phyloP scores from a whole-genome alignment of 2,113 vertebrate species.

The Morone saxatilis region DNA sequence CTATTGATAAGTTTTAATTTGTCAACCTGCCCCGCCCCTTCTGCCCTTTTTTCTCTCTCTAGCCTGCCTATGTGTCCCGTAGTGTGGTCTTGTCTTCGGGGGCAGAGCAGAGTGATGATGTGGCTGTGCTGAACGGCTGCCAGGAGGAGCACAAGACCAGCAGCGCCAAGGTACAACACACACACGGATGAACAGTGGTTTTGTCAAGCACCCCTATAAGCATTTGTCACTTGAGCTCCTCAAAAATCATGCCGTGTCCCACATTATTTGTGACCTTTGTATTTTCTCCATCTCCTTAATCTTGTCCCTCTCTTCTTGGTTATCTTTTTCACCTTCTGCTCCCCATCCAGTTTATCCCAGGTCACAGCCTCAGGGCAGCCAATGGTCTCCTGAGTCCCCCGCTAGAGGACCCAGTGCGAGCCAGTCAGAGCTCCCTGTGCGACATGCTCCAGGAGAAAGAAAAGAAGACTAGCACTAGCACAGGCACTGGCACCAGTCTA shows the following conservation, averaged over 20 bases:
- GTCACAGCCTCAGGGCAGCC: slow-evolving; percentile 86
- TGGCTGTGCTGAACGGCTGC: slow-evolving; percentile 89
- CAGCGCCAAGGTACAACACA: slow-evolving; percentile 86
- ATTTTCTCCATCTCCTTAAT: background rate
- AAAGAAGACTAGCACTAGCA: slow-evolving; percentile 79
- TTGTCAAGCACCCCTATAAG: slow-evolving; percentile 19
- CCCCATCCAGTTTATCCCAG: slow-evolving; percentile 69
- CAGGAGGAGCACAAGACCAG: slow-evolving; percentile 90
- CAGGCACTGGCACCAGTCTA: slow-evolving; percentile 80
- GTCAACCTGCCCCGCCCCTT: background rate
- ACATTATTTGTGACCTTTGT: background rate
- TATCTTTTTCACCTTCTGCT: slow-evolving; percentile 19
- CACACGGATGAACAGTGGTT: slow-evolving; percentile 1
- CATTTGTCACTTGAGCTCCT: slow-evolving; percentile 1
- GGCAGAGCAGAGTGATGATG: slow-evolving; percentile 85
- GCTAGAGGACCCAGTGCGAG: slow-evolving; percentile 85
- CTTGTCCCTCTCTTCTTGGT: background rate
- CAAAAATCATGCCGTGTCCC: background rate
- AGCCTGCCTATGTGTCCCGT: slow-evolving; percentile 89
- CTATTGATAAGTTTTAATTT: slow-evolving; percentile 6
- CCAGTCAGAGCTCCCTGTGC: slow-evolving; percentile 94
- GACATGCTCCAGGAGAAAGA: slow-evolving; percentile 95
- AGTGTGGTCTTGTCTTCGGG: slow-evolving; percentile 81
- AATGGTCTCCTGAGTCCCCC: slow-evolving; percentile 94
- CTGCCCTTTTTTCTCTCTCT: slow-evolving; percentile 25